Evolutionary conservation across 2,113 vertebrate genomes (phyloP), one percentile per base, ranked within the genome.

Genomic region (Gallinago media): DNA sequence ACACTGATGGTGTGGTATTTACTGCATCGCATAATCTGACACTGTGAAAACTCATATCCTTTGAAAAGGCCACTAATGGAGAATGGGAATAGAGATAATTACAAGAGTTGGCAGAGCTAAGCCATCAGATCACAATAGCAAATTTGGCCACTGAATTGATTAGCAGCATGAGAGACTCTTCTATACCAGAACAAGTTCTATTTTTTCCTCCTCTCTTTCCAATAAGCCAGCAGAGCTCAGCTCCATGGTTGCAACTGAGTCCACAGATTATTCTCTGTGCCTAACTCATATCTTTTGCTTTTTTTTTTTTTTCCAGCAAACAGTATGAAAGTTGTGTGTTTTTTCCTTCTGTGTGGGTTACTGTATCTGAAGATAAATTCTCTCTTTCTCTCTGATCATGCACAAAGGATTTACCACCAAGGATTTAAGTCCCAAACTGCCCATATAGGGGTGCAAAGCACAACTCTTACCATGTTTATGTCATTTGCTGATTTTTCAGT

Each of bases 121-220:
- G 72, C 89, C 92, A 81, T 91, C 83, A 92, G 90, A 95, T 94
- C 90, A 97, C 95, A 97, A 96, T 96, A 95, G 94, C 86, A 91
- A 97, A 92, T 97, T 92, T 97, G 95, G 95, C 93, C 66, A 87
- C 85, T 0, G 15, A 95, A 83, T 44, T 87, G 87, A 96, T 95
- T 88, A 94, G 91, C 92, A 94, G 75, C 75, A 95, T 44, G 61
- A 97, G 73, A 95, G 83, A 94, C 83, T 84, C 72, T 92, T 95
- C 88, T 95, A 40, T 88, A 96, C 12, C 38, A 92, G 91, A 88
- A 88, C 61, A 83, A 85, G 29, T 94, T 96, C 85, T 95, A 77
- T 91, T 95, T 96, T 96, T 94, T 8, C 32, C 67, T 61, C 23
- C 26, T 94, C 19, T 76, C 50, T 93, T 93, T 91, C 76, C 73